Evolutionary conservation across 1,140 invertebrate genomes (phyloP), one percentile per base, ranked within the genome.

Genomic region (Liolophura sinensis): DNA sequence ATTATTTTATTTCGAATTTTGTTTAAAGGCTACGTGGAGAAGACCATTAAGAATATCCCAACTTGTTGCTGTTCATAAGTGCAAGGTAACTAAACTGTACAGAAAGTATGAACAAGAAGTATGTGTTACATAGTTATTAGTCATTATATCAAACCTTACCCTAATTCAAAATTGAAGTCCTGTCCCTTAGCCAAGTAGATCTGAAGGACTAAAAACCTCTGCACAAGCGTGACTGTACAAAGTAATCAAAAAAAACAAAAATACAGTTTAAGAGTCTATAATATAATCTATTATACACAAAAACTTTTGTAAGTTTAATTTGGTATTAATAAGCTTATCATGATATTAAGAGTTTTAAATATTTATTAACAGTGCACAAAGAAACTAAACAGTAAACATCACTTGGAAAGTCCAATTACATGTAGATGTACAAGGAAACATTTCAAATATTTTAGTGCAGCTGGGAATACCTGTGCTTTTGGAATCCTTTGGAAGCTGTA

Each of bases 131-230:
- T n/a, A n/a, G n/a, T n/a, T n/a, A n/a, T n/a, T n/a, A 56, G 1
- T 50, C 31, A 40, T 3, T 5, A 40, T 40, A 40, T 40, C n/a
- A 16, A 57, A 31, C 72, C 71, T 69, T 67, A 82, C 80, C 79
- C 78, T 18, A 82, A 54, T 64, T 82, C 79, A 57, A 82, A 67
- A 20, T 74, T 74, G 56, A 81, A 77, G 46, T 82, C 80, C 46
- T 76, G 72, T 15, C 79, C 79, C 63, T 75, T 75, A 27, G 70
- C 60, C n/a, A 82, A 54, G 60, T 69, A 73, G 15, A 81, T 14
- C 49, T 82, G 80, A n/a, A 82, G 67, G 20, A 82, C 71, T 20
- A 82, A 62, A 67, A 67, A 81, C 5, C 77, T 62, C 64, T 82
- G 80, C 15, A 81, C 63, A 25, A 82, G 65, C 14, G 71, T 71